Evolutionary conservation across 2,797 vertebrate species (phyloP), one percentile per base, ranked within the genome.

Genomic region (Pterois miles): DNA sequence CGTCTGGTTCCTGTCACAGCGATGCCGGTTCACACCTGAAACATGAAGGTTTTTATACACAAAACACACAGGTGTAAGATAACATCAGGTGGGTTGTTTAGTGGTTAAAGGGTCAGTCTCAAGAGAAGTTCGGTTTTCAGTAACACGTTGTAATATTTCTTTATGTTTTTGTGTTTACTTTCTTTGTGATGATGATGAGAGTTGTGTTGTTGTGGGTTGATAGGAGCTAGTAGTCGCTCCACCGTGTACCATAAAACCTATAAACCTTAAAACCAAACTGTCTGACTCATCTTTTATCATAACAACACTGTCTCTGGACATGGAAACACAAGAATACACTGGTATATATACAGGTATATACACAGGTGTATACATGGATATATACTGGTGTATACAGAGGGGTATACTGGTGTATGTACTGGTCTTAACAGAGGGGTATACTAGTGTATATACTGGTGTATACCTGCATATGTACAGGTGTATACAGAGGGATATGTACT

Each of bases 151-250:
- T 91, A 48, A 78, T 77, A 50, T 80, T 82, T 85, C 33, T 33
- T 43, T 80, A 71, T 78, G 65, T 88, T 69, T 85, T 3, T 76
- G 53, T 78, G 71, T 71, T 33, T 56, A 29, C 22, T 70, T 81
- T 57, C 71, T 84, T 81, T 85, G 74, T 80, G 67, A 84, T 33
- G 59, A 65, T 81, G 77, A 33, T 33, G 63, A 81, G 54, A 78
- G 57, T 81, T 56, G 76, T 86, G 81, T 77, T 82, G 69, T 88
- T 90, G 88, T 90, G 74, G 82, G 83, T 74, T 54, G 66, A 80
- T 67, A 50, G 82, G 76, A 89, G 76, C 68, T 75, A 69, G 72
- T 92, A 93, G 91, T 85, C 18, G 78, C 88, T 83, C 80, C 29
- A 0, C 38, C 2, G 33, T 8, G 33, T 33, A 33, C 33, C 33